Evolutionary conservation across 2,113 vertebrate species (phyloP).

Genomic region (Colossoma macropomum): DNA sequence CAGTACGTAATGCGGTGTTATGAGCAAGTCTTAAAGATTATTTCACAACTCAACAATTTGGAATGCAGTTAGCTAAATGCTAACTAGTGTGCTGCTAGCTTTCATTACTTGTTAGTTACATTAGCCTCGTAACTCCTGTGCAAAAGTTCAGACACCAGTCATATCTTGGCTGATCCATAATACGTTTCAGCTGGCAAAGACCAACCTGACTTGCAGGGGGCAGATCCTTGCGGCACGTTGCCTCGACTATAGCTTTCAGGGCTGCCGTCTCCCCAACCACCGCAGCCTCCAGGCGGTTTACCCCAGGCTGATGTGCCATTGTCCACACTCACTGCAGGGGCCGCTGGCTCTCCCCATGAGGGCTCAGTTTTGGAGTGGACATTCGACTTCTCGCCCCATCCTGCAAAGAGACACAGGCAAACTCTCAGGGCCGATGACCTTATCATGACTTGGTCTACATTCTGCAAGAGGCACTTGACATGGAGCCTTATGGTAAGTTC

Average conservation of each 20-base stretch:
- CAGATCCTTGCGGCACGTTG: conserved; percentile 80
- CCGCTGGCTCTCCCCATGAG: conserved; percentile 88
- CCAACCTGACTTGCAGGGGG: conserved; percentile 94
- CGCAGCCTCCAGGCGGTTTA: conserved; percentile 82
- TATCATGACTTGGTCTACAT: neutral
- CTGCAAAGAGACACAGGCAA: conserved; percentile 66
- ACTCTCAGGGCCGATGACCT: neutral
- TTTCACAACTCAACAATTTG: too few relatives aligned
- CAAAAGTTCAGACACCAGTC: too few relatives aligned
- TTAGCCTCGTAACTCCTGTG: too few relatives aligned
- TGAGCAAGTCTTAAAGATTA: too few relatives aligned
- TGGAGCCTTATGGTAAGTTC: neutral
- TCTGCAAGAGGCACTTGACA: neutral
- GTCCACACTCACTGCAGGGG: conserved; percentile 85
- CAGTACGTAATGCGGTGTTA: too few relatives aligned
- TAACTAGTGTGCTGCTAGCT: too few relatives aligned
- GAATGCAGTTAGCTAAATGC: too few relatives aligned
- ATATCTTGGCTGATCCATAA: too few relatives aligned
- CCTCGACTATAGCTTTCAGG: conserved; percentile 86
- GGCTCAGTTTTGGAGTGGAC: conserved; percentile 87
- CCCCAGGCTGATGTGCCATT: conserved; percentile 96
- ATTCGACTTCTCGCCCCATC: conserved; percentile 90
- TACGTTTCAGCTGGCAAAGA: neutral
- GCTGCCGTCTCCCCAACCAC: conserved; percentile 87
- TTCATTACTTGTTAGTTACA: too few relatives aligned